Percentiles rank a stretch among this genome's conserved stretches.
Conservation (phyloP, 2,797 vertebrate species). For the Pseudomugil tenellus region DNA sequence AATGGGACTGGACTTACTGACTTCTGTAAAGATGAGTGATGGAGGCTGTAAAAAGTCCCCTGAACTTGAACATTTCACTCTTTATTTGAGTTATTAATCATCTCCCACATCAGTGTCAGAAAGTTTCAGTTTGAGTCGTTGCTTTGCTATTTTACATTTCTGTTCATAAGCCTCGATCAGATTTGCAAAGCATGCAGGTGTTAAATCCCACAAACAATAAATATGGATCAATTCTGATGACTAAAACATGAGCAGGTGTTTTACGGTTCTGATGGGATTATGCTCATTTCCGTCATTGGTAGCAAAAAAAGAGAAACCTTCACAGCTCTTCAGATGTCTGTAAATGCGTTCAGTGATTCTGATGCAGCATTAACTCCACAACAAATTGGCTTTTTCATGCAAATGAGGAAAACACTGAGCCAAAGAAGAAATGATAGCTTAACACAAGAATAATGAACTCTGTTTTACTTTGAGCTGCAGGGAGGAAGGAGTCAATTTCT, state of each 20-base stretch:
- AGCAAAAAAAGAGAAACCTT: neutral
- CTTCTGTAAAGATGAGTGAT: slow-evolving; percentile 6
- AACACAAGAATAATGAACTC: neutral
- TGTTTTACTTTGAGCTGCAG: neutral
- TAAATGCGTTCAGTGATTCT: slow-evolving; percentile 15
- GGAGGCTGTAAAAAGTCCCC: slow-evolving; percentile 3
- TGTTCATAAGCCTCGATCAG: fast-evolving
- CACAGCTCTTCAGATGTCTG: neutral
- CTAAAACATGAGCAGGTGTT: slow-evolving; percentile 3
- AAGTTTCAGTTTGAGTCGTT: neutral
- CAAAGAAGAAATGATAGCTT: neutral
- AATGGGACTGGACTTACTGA: neutral
- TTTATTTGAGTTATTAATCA: neutral
- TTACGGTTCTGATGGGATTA: neutral
- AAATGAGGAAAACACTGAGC: neutral
- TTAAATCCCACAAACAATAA: neutral
- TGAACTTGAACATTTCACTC: neutral
- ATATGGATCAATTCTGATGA: neutral
- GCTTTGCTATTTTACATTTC: neutral
- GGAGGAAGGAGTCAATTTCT: neutral
- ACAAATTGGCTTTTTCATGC: slow-evolving; percentile 1
- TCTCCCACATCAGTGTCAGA: neutral
- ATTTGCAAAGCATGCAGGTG: slow-evolving; percentile 2
- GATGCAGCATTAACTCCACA: neutral
- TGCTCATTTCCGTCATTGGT: slow-evolving; percentile 14